Percentiles rank a stretch among this genome's conserved stretches.
phyloP scores from a whole-genome alignment of 2,797 vertebrate genomes.

The Eurystomus glaucurus region DNA sequence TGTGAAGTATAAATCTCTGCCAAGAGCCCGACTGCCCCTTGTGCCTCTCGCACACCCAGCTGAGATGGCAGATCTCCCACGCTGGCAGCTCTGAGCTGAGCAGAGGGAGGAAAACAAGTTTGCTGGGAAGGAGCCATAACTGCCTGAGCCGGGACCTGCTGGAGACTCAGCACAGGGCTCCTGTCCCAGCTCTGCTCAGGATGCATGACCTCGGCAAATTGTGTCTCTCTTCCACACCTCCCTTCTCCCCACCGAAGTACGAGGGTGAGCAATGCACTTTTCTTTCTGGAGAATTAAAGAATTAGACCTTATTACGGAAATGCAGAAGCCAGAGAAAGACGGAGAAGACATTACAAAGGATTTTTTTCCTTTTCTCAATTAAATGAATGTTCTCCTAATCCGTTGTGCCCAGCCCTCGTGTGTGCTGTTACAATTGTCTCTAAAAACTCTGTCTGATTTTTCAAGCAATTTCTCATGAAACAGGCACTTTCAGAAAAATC shows the following conservation, averaged over 20 bases:
- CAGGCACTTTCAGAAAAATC: conserved; percentile 82
- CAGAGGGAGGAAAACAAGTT: not conserved
- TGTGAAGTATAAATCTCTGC: not conserved
- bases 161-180: not conserved
- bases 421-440: conserved; percentile 70
- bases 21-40: fast-evolving
- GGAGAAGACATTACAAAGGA: not conserved
- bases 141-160: not conserved
- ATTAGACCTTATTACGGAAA: conserved; percentile 29
- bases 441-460: conserved; percentile 75
- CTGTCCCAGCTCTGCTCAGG: fast-evolving
- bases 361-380: conserved; percentile 46
- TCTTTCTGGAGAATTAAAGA: not conserved
- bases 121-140: not conserved
- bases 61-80: not conserved
- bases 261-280: not conserved
- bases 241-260: not conserved
- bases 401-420: not conserved
- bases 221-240: not conserved
- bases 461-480: conserved; percentile 80
- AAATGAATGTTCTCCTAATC: conserved; percentile 50
- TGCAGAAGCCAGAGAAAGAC: not conserved
- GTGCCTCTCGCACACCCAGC: fast-evolving
- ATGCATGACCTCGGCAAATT: fast-evolving
- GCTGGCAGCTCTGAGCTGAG: not conserved